Evolutionary conservation across 2,888 invertebrate genomes (phyloP).

Genomic region (Athripsodes cinereus): DNA sequence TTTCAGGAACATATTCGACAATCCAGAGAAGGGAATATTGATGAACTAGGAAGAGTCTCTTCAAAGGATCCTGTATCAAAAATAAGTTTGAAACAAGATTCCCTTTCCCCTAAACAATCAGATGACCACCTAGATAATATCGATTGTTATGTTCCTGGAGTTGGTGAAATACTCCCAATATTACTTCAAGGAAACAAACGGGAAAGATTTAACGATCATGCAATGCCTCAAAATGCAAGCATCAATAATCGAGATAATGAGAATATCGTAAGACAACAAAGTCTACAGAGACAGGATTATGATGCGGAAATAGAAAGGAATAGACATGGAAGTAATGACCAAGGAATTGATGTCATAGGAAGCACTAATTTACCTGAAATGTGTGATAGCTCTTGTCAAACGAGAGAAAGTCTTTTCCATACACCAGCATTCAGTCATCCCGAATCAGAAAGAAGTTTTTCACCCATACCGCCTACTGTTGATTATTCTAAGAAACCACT

Average conservation of each 20-base stretch:
- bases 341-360: conserved; percentile 27
- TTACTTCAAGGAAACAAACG: conserved; percentile 17
- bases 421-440: conserved; percentile 30
- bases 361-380: conserved; percentile 48
- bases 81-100: conserved; percentile 19
- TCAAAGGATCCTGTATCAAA: conserved; percentile 39
- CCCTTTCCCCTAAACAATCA: conserved; percentile 15
- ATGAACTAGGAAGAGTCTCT: conserved; percentile 53
- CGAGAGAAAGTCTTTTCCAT: conserved; percentile 69
- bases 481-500: conserved; percentile 25
- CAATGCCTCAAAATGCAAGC: conserved; percentile 13
- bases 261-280: conserved; percentile 21
- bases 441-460: conserved; percentile 16
- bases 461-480: conserved; percentile 29
- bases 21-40: conserved; percentile 72
- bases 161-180: conserved; percentile 32
- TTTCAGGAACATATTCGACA: conserved; percentile 67
- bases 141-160: conserved; percentile 44
- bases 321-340: conserved; percentile 14
- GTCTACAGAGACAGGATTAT: conserved; percentile 19
- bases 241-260: conserved; percentile 25
- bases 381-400: conserved; percentile 75
- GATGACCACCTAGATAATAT: conserved; percentile 19
- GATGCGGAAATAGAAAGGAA: conserved; percentile 7
- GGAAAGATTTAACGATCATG: conserved; percentile 10